Percentiles rank a stretch among this genome's conserved stretches.
Conservation (phyloP, 2,888 invertebrate species). For the Sarcophaga rosellei region DNA sequence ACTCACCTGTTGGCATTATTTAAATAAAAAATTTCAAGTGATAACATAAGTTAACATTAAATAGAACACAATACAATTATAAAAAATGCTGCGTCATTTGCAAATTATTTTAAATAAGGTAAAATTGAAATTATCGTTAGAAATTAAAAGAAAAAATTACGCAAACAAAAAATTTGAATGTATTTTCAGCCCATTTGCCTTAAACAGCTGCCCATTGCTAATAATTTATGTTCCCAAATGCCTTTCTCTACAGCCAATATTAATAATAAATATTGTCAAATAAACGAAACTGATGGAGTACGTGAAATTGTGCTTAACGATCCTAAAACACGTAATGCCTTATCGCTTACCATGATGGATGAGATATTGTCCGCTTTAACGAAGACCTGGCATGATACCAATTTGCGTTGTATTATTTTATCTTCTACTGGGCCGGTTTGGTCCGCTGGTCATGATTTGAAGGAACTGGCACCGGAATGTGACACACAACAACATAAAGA, state of each 20-base stretch:
- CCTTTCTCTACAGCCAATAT: conserved; percentile 9
- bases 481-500: conserved; percentile 76
- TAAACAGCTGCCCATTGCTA: conserved; percentile 6
- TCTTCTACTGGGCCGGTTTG: conserved; percentile 91
- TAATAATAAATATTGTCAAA: conserved; percentile 43
- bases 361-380: conserved; percentile 85
- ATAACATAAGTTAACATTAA: conserved; percentile 28
- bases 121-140: background rate
- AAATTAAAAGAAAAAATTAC: background rate
- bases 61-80: background rate
- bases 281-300: conserved; percentile 80
- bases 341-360: conserved; percentile 92
- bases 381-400: conserved; percentile 83
- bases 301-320: conserved; percentile 84
- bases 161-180: background rate
- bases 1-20: conserved; percentile 40
- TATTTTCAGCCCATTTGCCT: conserved; percentile 1
- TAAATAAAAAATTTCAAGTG: conserved; percentile 15
- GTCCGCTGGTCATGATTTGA: conserved; percentile 97
- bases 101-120: conserved; percentile 40
- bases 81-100: conserved; percentile 63
- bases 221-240: conserved; percentile 18
- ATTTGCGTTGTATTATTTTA: conserved; percentile 90
- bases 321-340: conserved; percentile 88
- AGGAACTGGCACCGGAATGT: conserved; percentile 87